phyloP scores from a whole-genome alignment of 2,113 vertebrate species.

The Aptenodytes forsteri region DNA sequence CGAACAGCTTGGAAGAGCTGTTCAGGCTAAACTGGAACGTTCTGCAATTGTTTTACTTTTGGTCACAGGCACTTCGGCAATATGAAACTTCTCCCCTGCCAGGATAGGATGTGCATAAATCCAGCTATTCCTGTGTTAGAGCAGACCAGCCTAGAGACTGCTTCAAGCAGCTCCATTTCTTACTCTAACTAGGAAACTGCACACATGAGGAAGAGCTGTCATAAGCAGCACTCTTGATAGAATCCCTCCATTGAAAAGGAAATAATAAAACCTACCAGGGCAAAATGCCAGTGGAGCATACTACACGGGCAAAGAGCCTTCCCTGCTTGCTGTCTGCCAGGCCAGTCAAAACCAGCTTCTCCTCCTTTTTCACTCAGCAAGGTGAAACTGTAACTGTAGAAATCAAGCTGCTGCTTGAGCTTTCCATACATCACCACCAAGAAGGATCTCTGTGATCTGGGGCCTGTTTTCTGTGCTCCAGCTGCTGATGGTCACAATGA shows the following conservation, averaged over 20 bases:
- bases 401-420: not conserved
- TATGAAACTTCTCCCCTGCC: not conserved
- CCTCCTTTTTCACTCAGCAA: not conserved
- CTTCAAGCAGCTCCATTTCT: not conserved
- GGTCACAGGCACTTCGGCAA: not conserved
- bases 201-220: not conserved
- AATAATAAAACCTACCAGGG: not conserved
- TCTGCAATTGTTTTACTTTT: conserved; percentile 30
- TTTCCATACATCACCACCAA: not conserved
- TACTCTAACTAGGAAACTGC: not conserved
- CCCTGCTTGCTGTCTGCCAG: not conserved
- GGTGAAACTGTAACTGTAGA: not conserved
- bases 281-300: not conserved
- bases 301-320: not conserved
- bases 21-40: not conserved
- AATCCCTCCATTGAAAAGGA: not conserved
- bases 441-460: not conserved
- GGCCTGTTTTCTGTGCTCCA: not conserved
- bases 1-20: conserved; percentile 30
- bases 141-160: not conserved
- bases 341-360: not conserved
- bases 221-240: not conserved
- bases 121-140: not conserved
- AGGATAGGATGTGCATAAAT: not conserved
- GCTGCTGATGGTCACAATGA: not conserved